phyloP scores from a whole-genome alignment of 2,797 vertebrate genomes.

The Morelia viridis region DNA sequence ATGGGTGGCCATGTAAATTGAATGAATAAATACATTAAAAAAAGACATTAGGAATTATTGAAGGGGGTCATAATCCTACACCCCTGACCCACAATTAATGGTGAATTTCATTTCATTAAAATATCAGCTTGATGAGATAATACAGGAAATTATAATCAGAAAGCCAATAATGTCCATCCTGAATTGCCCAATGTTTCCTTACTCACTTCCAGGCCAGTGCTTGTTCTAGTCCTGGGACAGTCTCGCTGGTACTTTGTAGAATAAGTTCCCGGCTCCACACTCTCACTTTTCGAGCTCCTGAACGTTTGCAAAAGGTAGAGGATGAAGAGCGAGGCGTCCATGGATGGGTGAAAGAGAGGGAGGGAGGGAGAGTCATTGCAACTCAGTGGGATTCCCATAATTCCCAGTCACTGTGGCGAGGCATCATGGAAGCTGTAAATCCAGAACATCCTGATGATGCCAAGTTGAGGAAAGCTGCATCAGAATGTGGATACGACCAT shows the following conservation, averaged over 20 bases:
- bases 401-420: background rate
- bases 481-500: too few species aligned
- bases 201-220: conserved; percentile 93
- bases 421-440: background rate
- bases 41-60: background rate
- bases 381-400: background rate
- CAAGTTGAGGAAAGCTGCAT: background rate
- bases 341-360: background rate
- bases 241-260: conserved; percentile 92
- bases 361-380: background rate
- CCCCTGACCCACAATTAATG: background rate
- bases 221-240: conserved; percentile 86
- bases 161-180: background rate
- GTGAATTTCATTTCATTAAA: background rate
- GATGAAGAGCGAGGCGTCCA: background rate
- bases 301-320: background rate
- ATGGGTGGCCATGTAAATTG: background rate
- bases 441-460: background rate
- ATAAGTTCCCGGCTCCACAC: conserved; percentile 94
- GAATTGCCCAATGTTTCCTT: background rate
- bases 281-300: conserved; percentile 86
- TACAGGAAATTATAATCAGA: background rate
- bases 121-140: background rate
- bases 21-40: background rate
- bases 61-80: background rate